phyloP scores from a whole-genome alignment of 2,888 invertebrate genomes.

The Stenchaetothrips biformis region DNA sequence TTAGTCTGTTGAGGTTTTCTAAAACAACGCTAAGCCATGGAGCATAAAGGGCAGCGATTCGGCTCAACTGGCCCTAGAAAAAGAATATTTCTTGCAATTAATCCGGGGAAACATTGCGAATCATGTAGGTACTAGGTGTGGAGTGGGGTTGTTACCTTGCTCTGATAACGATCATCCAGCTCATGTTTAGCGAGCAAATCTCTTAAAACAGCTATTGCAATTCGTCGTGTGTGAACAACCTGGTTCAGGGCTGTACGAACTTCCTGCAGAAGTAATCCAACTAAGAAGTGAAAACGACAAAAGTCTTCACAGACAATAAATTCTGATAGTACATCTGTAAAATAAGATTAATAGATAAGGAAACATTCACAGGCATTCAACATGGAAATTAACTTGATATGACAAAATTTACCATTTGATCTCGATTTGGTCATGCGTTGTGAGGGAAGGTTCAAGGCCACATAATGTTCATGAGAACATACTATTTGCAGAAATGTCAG shows the following conservation, averaged over 20 bases:
- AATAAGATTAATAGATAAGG: constrained; percentile 12
- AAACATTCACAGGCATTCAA: neutral
- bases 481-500: constrained; percentile 86
- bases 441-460: constrained; percentile 87
- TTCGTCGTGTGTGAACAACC: constrained; percentile 72
- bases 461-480: constrained; percentile 90
- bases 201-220: constrained; percentile 73
- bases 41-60: constrained; percentile 85
- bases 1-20: constrained; percentile 77
- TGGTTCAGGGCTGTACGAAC: constrained; percentile 81
- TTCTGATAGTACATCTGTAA: constrained; percentile 43
- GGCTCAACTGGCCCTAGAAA: constrained; percentile 63
- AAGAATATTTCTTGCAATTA: neutral
- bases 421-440: constrained; percentile 41
- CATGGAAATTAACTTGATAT: constrained; percentile 21
- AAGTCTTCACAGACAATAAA: constrained; percentile 74
- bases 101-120: neutral
- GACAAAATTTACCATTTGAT: constrained; percentile 35
- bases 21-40: constrained; percentile 85
- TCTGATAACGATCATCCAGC: constrained; percentile 83
- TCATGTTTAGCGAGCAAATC: constrained; percentile 91
- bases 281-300: constrained; percentile 85
- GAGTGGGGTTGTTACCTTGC: constrained; percentile 52
- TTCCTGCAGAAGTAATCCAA: constrained; percentile 83
- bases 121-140: constrained; percentile 14